Conservation (phyloP, 2,888 invertebrate species). For the Nemoura dubitans region DNA sequence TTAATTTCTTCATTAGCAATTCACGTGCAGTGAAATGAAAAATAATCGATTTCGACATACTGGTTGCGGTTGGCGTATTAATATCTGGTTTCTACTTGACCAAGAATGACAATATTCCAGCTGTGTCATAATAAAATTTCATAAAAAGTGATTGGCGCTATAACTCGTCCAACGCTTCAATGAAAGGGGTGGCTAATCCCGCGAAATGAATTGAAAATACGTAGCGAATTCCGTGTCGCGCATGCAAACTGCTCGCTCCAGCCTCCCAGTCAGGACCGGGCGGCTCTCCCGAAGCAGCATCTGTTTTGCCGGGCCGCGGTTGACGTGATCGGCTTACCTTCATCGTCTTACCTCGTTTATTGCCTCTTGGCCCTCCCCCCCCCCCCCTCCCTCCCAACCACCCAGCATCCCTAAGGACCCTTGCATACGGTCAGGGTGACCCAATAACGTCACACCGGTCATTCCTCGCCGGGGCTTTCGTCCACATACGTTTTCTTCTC, state of each 20-base stretch:
- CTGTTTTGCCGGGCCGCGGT: constrained; percentile 16
- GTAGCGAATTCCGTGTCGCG: constrained; percentile 18
- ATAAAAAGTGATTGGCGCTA: too few species aligned
- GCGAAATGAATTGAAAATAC: constrained; percentile 36
- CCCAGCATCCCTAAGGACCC: neutral
- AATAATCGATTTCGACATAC: too few species aligned
- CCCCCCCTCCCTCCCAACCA: too few species aligned
- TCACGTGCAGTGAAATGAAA: too few species aligned
- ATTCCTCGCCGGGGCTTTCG: neutral
- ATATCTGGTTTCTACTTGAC: too few species aligned
- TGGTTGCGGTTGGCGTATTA: too few species aligned
- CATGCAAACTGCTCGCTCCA: neutral
- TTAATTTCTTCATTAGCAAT: too few species aligned
- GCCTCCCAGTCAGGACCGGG: neutral
- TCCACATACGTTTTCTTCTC: neutral
- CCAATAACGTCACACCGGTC: neutral
- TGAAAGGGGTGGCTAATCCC: neutral
- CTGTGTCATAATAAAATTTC: too few species aligned
- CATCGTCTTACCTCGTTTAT: constrained; percentile 3
- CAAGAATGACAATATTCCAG: too few species aligned
- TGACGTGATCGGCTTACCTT: constrained; percentile 24
- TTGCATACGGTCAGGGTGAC: neutral
- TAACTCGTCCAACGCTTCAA: neutral
- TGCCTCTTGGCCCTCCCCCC: too few species aligned
- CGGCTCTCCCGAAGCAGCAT: neutral